Conservation (phyloP, 2,797 vertebrate genomes). For the Erethizon dorsatum region DNA sequence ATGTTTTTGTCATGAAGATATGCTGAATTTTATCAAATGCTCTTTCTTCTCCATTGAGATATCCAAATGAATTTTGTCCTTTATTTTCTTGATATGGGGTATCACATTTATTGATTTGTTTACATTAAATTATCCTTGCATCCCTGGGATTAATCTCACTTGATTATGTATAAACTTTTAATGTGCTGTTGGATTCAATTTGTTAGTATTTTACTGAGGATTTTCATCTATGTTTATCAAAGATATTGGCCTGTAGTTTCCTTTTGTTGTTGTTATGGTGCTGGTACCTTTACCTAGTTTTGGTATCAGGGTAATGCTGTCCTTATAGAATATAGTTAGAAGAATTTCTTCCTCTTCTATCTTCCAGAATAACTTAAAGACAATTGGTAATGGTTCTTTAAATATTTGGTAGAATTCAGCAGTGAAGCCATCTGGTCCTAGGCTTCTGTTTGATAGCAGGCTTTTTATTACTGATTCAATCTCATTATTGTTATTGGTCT, state of each 20-base stretch:
- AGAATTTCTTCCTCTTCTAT: neutral
- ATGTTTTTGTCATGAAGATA: neutral
- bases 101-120: neutral
- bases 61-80: neutral
- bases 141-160: neutral
- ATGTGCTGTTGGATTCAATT: neutral
- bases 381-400: neutral
- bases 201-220: too few relatives aligned
- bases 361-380: neutral
- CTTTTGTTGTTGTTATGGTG: neutral
- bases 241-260: neutral
- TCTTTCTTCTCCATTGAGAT: neutral
- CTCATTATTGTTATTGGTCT: neutral
- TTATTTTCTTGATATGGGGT: neutral
- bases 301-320: neutral
- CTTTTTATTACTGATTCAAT: neutral
- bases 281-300: neutral
- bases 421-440: neutral
- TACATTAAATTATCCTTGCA: neutral
- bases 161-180: neutral
- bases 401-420: neutral
- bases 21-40: neutral
- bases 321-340: neutral
- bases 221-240: too few relatives aligned
- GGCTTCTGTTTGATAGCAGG: neutral